These are phyloP conservation scores for Sebastes iracundus DNA, from an alignment of 2,797 vertebrate genomes.

Conservation along the genomic window DNA sequence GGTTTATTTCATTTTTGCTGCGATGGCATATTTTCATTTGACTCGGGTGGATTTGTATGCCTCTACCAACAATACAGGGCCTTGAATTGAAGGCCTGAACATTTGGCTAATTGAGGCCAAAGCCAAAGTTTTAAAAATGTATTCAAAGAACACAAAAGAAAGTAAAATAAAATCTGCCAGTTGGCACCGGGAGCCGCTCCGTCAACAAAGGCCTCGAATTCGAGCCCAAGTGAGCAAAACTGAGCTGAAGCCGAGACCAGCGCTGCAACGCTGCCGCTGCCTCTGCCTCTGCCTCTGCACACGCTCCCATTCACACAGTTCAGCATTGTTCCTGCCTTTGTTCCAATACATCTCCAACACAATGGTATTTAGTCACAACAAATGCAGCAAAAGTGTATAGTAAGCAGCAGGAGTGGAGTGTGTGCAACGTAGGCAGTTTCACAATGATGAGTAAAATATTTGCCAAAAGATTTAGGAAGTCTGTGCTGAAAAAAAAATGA, in stretches of 20 bases:
- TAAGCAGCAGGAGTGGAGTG: constrained; percentile 54
- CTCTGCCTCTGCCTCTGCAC: constrained; percentile 34
- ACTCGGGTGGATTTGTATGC: constrained; percentile 28
- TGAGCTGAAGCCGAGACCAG: constrained; percentile 48
- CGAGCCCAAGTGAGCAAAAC: constrained; percentile 58
- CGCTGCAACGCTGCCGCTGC: background rate
- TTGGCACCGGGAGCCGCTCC: constrained; percentile 61
- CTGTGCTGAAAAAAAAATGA: background rate
- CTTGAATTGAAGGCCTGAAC: constrained; percentile 70
- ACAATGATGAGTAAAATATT: constrained; percentile 42
- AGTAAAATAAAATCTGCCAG: constrained; percentile 71
- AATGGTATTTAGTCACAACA: constrained; percentile 65
- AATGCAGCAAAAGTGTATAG: constrained; percentile 57
- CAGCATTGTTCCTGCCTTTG: constrained; percentile 68
- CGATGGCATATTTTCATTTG: constrained; percentile 37
- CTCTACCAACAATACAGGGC: constrained; percentile 47
- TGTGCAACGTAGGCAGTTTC: constrained; percentile 54
- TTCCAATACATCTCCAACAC: constrained; percentile 50
- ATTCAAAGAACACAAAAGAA: constrained; percentile 74
- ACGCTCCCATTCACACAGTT: constrained; percentile 56
- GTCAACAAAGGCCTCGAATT: constrained; percentile 62
- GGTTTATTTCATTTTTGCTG: constrained; percentile 32
- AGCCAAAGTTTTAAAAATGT: constrained; percentile 78
- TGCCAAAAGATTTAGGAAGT: constrained; percentile 58
- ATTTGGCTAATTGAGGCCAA: constrained; percentile 76